Conservation (phyloP, 2,113 vertebrate genomes). For the Microtus richardsoni region DNA sequence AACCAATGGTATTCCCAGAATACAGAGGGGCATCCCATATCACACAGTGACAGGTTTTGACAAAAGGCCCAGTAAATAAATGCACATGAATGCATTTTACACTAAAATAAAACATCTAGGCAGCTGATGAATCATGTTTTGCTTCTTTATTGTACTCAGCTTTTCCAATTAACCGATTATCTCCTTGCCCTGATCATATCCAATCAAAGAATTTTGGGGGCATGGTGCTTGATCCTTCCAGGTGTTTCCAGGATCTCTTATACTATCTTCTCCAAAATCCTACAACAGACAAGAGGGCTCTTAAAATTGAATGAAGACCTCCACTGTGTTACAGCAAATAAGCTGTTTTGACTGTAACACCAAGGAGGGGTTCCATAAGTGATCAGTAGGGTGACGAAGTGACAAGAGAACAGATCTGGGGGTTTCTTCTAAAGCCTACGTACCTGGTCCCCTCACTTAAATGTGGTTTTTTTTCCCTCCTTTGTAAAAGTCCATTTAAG, state of each 20-base stretch:
- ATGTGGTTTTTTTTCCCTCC: background rate
- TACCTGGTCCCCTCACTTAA: background rate
- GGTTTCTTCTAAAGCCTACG: background rate
- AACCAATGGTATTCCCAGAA: too few relatives aligned
- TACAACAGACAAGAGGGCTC: background rate
- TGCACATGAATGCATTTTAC: background rate
- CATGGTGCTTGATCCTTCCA: background rate
- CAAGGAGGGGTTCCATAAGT: background rate
- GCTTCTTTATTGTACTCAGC: background rate
- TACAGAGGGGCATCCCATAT: too few relatives aligned
- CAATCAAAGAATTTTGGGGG: background rate
- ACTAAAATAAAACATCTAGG: background rate
- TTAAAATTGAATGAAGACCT: background rate
- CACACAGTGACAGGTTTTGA: background rate
- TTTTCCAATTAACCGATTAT: background rate
- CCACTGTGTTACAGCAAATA: background rate
- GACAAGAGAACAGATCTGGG: conserved; percentile 19
- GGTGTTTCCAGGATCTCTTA: background rate
- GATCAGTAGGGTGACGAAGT: background rate
- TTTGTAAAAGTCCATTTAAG: background rate
- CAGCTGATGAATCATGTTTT: background rate
- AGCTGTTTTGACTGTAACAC: background rate
- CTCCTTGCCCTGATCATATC: background rate
- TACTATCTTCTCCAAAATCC: background rate
- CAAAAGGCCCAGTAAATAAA: conserved; percentile 2